A percentile compares a stretch with the other conserved stretches of the same genome.
These are phyloP conservation scores for Agapornis canus DNA, from an alignment of 2,797 vertebrate genomes.

Conservation along the genomic window DNA sequence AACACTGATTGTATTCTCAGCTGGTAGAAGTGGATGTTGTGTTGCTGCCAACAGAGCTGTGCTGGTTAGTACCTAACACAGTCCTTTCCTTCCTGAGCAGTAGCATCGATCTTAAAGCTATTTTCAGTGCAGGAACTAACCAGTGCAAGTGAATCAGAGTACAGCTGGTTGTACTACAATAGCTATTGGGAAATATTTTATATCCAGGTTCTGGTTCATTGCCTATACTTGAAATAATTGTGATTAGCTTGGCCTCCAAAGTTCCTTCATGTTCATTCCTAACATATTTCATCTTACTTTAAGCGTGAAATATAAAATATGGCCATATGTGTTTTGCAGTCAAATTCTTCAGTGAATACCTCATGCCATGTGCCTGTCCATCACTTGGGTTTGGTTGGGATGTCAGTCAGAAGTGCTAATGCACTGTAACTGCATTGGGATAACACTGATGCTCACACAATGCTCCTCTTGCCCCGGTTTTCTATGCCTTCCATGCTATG, in stretches of 20 bases:
- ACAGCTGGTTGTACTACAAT: background rate
- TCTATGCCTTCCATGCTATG: background rate
- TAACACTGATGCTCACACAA: background rate
- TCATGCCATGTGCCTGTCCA: background rate
- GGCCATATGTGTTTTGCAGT: background rate
- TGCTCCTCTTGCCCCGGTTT: fast-evolving
- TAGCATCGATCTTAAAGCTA: background rate
- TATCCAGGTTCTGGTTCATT: background rate
- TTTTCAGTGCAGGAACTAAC: background rate
- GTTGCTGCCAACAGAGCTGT: background rate
- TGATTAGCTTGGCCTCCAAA: background rate
- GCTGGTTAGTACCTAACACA: background rate
- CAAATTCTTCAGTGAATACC: background rate
- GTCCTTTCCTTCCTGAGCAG: background rate
- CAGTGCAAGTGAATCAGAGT: background rate
- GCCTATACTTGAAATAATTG: background rate
- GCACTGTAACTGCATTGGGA: background rate
- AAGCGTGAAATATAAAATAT: background rate
- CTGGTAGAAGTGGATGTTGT: background rate
- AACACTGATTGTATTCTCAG: background rate
- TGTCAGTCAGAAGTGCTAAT: background rate
- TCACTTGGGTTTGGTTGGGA: background rate
- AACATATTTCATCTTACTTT: background rate
- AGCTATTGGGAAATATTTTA: background rate
- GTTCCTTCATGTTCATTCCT: background rate